phyloP scores from a whole-genome alignment of 2,797 vertebrate genomes.

The Antrozous pallidus region DNA sequence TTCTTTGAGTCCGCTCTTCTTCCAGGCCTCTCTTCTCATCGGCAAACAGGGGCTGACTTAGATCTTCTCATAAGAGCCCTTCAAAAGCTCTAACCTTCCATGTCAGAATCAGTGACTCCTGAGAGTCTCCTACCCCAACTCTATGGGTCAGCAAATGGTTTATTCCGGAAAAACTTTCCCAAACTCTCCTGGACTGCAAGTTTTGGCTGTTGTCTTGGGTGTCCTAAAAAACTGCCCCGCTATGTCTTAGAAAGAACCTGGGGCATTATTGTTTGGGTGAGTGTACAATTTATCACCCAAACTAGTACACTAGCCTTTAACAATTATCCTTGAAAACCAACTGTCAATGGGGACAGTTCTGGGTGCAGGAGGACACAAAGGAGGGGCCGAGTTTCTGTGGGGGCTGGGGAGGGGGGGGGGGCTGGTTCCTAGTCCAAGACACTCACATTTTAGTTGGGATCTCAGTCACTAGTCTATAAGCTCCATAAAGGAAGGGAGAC shows the following conservation, averaged over 20 bases:
- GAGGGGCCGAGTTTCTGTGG: neutral
- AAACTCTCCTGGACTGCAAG: neutral
- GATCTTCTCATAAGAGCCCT: neutral
- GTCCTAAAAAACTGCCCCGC: neutral
- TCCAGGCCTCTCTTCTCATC: neutral
- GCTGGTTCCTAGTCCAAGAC: neutral
- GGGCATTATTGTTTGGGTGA: neutral
- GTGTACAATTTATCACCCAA: neutral
- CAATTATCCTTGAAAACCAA: neutral
- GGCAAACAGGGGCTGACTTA: neutral
- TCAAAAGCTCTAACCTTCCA: neutral
- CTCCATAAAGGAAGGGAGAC: neutral
- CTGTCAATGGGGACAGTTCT: neutral
- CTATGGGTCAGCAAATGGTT: neutral
- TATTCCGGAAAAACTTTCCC: neutral
- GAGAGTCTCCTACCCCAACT: neutral
- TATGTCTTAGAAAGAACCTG: neutral
- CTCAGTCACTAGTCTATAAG: neutral
- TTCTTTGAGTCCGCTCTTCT: neutral
- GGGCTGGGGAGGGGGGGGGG: accelerated
- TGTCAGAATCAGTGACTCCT: neutral
- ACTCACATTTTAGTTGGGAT: too few relatives aligned
- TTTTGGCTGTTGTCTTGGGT: neutral
- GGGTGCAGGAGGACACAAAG: accelerated
- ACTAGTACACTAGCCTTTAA: neutral